Evolutionary conservation across 2,888 invertebrate genomes (phyloP).

Genomic region (Ochlodes sylvanus): DNA sequence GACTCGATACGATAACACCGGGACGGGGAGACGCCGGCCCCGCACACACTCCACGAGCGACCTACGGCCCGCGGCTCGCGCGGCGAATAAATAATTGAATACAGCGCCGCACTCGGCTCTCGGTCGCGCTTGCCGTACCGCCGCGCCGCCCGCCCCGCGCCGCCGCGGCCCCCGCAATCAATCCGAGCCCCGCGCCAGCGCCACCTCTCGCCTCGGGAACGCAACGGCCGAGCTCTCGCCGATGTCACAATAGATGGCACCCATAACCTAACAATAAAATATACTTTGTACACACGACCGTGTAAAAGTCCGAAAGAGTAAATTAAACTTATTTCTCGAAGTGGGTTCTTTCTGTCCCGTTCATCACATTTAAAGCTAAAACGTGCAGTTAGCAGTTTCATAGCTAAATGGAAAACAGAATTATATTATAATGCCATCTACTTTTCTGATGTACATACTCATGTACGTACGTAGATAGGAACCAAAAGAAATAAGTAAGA

Average conservation of each 20-base stretch:
- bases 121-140: constrained; percentile 42
- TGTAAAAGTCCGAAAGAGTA: too few species aligned
- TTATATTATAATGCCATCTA: neutral
- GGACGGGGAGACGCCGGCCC: constrained; percentile 74
- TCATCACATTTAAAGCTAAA: too few species aligned
- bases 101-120: constrained; percentile 48
- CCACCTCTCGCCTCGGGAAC: constrained; percentile 34
- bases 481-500: neutral
- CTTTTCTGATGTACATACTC: neutral
- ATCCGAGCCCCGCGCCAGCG: constrained; percentile 46
- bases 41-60: constrained; percentile 79
- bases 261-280: neutral
- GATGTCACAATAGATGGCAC: constrained; percentile 41
- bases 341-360: too few species aligned
- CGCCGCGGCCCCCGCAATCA: constrained; percentile 41
- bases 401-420: too few species aligned
- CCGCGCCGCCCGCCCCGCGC: constrained; percentile 42
- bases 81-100: constrained; percentile 76
- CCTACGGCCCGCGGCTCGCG: constrained; percentile 84
- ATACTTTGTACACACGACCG: too few species aligned
- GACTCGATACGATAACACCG: constrained; percentile 68
- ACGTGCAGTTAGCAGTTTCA: too few species aligned
- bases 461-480: neutral
- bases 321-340: too few species aligned
- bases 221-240: too few species aligned